Percentiles rank a stretch among this genome's conserved stretches.
These are phyloP conservation scores for Ornithoptera priamus DNA, from an alignment of 2,888 invertebrate species.

Conservation along the genomic window DNA sequence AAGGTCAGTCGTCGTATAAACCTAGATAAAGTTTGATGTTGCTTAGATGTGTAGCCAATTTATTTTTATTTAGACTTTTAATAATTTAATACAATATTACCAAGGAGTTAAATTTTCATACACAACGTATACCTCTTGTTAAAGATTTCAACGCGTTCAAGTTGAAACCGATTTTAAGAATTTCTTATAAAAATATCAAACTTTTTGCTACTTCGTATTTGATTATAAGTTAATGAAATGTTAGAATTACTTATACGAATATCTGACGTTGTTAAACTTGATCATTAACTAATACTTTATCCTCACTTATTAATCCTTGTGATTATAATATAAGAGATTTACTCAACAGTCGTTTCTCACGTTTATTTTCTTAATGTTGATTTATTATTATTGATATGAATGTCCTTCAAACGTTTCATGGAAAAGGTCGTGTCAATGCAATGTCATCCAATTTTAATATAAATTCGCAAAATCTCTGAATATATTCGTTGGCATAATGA, in stretches of 20 bases:
- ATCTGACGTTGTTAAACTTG: too few relatives aligned
- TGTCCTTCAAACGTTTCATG: neutral
- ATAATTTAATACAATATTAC: neutral
- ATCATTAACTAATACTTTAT: too few relatives aligned
- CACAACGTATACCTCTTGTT: slow-evolving; percentile 11
- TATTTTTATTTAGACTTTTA: slow-evolving; percentile 17
- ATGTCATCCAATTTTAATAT: neutral
- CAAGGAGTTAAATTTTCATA: too few relatives aligned
- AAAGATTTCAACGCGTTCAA: slow-evolving; percentile 29
- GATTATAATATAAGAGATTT: neutral
- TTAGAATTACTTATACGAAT: too few relatives aligned
- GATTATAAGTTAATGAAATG: too few relatives aligned
- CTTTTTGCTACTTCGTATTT: too few relatives aligned
- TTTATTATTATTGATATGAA: neutral
- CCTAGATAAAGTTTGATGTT: slow-evolving; percentile 26
- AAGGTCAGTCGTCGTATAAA: slow-evolving; percentile 28
- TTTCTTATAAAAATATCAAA: too few relatives aligned
- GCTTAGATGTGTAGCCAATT: slow-evolving; percentile 18
- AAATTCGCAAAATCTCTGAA: too few relatives aligned
- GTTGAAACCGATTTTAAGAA: neutral
- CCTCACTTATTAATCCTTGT: neutral
- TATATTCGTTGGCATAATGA: too few relatives aligned
- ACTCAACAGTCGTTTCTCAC: neutral
- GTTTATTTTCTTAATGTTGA: neutral
- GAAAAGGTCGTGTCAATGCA: neutral